Conservation (phyloP, 2,113 vertebrate species). For the Chinchilla lanigera region DNA sequence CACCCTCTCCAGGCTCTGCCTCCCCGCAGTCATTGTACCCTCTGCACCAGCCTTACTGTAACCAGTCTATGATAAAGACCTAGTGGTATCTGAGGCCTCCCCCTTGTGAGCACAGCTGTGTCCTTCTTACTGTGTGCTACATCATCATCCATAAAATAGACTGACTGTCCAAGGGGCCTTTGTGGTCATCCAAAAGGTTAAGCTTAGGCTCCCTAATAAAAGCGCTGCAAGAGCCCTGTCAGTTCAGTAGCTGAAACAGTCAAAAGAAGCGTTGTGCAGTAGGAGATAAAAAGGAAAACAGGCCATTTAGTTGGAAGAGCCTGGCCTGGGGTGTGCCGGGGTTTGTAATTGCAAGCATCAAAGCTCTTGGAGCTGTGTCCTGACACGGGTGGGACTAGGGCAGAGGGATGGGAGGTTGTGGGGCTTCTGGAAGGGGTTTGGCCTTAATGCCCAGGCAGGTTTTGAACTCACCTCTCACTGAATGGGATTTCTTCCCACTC, state of each 20-base stretch:
- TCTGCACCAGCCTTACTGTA: neutral
- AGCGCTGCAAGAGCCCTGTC: neutral
- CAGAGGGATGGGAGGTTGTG: neutral
- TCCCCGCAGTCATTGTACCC: neutral
- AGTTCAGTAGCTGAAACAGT: neutral
- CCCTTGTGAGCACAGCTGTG: neutral
- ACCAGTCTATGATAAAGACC: neutral
- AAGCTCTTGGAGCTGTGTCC: neutral
- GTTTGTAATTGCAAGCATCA: neutral
- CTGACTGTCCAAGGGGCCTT: neutral
- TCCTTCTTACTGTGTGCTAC: neutral
- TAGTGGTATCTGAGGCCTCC: neutral
- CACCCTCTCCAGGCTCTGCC: neutral
- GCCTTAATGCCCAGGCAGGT: neutral
- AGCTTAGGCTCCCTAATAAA: neutral
- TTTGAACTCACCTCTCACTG: neutral
- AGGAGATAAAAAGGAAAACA: neutral
- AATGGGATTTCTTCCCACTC: neutral
- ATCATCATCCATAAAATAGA: neutral
- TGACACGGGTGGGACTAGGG: neutral
- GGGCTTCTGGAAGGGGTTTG: neutral
- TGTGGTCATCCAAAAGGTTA: neutral
- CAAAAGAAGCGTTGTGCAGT: neutral
- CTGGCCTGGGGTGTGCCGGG: neutral
- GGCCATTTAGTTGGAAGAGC: slow-evolving; percentile 23